These are phyloP conservation scores for Argopecten irradians DNA, from an alignment of 1,140 invertebrate genomes.

Conservation along the genomic window DNA sequence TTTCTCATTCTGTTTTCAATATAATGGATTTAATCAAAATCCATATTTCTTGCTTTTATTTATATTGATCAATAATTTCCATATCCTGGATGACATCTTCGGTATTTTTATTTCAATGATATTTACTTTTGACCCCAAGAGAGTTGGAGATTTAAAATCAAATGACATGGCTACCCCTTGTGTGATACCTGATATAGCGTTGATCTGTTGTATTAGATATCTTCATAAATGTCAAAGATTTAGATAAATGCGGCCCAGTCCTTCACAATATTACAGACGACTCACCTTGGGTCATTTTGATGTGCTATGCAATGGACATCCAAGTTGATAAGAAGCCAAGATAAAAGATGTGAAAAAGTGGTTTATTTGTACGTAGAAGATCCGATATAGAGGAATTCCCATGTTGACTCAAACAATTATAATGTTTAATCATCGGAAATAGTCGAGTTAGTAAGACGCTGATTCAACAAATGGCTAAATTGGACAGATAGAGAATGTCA, in stretches of 20 bases:
- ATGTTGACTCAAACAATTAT: slow-evolving; percentile 11
- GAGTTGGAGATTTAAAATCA: background rate
- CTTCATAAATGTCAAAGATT: slow-evolving; percentile 8
- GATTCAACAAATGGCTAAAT: slow-evolving; percentile 14
- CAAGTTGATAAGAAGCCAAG: background rate
- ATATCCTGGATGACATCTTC: background rate
- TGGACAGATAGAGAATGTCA: slow-evolving; percentile 5
- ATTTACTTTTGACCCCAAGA: background rate
- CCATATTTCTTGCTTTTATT: slow-evolving; percentile 8
- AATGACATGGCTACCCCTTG: background rate
- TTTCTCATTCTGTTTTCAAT: slow-evolving; percentile 12
- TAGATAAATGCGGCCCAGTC: background rate
- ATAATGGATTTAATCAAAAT: slow-evolving; percentile 3
- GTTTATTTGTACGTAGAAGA: background rate
- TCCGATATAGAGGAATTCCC: background rate
- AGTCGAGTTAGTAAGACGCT: background rate
- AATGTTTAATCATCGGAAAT: slow-evolving; percentile 23
- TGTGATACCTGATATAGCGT: background rate
- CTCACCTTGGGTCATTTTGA: background rate
- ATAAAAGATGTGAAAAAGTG: slow-evolving; percentile 16
- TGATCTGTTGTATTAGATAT: slow-evolving; percentile 5
- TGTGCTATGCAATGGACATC: background rate
- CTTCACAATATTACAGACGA: background rate
- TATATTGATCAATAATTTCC: slow-evolving; percentile 5
- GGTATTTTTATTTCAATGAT: slow-evolving; percentile 2